Percentiles rank a stretch among this genome's conserved stretches.
phyloP scores from a whole-genome alignment of 2,888 invertebrate genomes.

The Campoletis raptor region DNA sequence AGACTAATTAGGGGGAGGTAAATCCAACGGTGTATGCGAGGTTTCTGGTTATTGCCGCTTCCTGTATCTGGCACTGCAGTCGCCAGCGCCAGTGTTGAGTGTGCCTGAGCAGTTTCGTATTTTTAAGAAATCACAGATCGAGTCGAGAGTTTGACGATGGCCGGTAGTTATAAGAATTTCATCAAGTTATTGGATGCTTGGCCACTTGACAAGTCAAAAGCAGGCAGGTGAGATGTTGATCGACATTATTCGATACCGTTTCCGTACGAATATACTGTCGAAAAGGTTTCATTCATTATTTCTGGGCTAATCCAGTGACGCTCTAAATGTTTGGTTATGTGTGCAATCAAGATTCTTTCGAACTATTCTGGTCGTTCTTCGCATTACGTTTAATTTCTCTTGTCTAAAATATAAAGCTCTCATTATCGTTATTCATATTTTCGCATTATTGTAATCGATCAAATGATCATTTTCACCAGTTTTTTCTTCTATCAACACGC shows the following conservation, averaged over 20 bases:
- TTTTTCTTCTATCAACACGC: not conserved
- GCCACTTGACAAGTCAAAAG: constrained; percentile 91
- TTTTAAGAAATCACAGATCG: not conserved
- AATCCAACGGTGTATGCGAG: not conserved
- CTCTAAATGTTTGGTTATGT: constrained; percentile 7
- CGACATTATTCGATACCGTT: constrained; percentile 43
- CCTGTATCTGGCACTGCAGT: not conserved
- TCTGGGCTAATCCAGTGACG: too few species aligned
- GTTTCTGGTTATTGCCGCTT: not conserved
- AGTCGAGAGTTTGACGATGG: constrained; percentile 85
- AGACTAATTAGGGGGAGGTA: too few species aligned
- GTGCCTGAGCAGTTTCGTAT: not conserved
- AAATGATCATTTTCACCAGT: not conserved
- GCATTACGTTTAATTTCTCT: not conserved
- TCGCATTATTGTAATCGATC: not conserved
- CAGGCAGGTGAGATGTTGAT: constrained; percentile 87
- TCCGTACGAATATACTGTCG: constrained; percentile 65
- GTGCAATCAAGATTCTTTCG: not conserved
- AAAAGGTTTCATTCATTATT: not conserved
- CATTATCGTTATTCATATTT: not conserved
- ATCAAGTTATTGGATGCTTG: constrained; percentile 91
- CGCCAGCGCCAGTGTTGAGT: not conserved
- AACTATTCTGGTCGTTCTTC: not conserved
- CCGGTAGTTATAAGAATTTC: constrained; percentile 90
- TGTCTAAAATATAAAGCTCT: not conserved